phyloP scores from a whole-genome alignment of 2,113 vertebrate species.

The Microtus oregoni region DNA sequence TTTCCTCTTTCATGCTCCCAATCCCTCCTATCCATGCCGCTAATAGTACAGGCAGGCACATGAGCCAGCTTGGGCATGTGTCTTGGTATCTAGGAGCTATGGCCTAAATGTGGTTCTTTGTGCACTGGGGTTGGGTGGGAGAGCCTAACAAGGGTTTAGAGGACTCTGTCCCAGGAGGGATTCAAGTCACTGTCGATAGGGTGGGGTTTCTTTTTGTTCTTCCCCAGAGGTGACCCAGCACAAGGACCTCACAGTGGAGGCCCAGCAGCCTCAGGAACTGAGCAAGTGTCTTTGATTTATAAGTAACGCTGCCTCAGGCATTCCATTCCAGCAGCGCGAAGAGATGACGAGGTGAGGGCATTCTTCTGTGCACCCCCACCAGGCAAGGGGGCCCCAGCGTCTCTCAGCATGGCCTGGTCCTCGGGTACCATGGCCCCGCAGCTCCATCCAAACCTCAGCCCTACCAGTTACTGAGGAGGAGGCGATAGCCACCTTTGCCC shows the following conservation, averaged over 20 bases:
- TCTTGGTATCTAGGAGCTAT: neutral
- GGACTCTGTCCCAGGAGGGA: neutral
- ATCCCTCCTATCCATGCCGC: neutral
- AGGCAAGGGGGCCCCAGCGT: neutral
- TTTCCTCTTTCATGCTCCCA: neutral
- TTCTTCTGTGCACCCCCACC: neutral
- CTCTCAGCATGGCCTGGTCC: neutral
- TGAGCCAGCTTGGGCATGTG: too few species aligned
- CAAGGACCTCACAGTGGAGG: neutral
- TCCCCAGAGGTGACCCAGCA: neutral
- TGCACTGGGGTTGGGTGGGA: neutral
- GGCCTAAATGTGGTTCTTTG: neutral
- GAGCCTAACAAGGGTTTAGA: neutral
- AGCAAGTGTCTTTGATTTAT: conserved; percentile 1
- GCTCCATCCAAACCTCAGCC: neutral
- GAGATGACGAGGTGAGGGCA: neutral
- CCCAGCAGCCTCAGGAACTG: neutral
- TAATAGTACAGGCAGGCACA: neutral
- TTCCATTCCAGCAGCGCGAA: neutral
- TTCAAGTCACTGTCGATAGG: neutral
- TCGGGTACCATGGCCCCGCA: neutral
- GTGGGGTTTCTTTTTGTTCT: neutral
- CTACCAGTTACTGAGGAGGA: neutral
- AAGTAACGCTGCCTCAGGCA: neutral
- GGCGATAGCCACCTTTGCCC: neutral